Conservation (phyloP, 2,797 vertebrate genomes). For the Apodemus agrarius region DNA sequence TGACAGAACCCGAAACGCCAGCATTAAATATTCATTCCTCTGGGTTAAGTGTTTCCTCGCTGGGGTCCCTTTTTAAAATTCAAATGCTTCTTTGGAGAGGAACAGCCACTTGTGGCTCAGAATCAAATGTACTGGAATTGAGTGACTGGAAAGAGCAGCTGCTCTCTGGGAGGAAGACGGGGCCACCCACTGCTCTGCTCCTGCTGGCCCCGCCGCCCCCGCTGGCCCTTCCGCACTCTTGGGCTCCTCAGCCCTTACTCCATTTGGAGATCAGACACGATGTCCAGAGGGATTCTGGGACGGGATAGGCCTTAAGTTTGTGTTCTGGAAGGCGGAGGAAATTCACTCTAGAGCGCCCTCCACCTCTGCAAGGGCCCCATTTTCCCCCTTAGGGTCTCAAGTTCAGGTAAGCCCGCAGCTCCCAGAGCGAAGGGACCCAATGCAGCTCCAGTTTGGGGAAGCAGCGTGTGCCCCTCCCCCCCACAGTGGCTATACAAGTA, state of each 20-base stretch:
- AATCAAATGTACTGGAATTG: slow-evolving; percentile 71
- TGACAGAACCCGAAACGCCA: slow-evolving; percentile 73
- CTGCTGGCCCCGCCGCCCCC: too few relatives aligned
- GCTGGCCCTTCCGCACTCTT: not conserved
- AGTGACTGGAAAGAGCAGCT: slow-evolving; percentile 7
- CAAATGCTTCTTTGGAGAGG: slow-evolving; percentile 76
- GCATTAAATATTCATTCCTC: slow-evolving; percentile 82
- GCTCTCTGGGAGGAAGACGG: not conserved
- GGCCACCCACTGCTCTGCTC: not conserved
- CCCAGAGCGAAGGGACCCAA: not conserved
- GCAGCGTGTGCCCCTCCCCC: not conserved
- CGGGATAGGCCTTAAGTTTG: not conserved
- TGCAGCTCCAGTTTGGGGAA: not conserved
- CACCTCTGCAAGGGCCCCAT: too few relatives aligned
- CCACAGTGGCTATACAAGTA: not conserved
- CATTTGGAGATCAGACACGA: not conserved
- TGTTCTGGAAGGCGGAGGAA: not conserved
- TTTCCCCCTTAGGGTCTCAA: not conserved
- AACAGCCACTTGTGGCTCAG: slow-evolving; percentile 76
- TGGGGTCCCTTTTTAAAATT: slow-evolving; percentile 79
- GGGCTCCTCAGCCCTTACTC: not conserved
- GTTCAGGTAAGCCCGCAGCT: not conserved
- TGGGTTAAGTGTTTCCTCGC: slow-evolving; percentile 81
- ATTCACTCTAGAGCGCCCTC: not conserved
- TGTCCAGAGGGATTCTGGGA: not conserved